phyloP scores from a whole-genome alignment of 2,113 vertebrate species.

The Parus major region DNA sequence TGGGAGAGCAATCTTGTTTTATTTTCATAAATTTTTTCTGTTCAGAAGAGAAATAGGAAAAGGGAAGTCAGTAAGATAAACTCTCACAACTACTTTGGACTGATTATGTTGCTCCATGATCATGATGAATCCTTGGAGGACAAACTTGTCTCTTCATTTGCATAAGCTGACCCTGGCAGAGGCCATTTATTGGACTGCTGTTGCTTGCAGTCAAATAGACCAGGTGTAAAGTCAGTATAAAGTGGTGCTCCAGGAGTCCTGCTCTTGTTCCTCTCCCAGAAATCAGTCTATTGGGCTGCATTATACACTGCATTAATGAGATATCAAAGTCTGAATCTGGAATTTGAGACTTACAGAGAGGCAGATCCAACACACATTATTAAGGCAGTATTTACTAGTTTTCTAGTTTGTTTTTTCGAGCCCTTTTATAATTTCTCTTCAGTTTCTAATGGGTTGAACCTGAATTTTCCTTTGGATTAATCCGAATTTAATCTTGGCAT shows the following conservation, averaged over 20 bases:
- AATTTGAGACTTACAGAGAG: background rate
- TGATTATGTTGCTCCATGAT: background rate
- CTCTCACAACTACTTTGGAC: background rate
- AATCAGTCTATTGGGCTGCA: background rate
- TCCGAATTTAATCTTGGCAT: background rate
- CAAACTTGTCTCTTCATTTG: background rate
- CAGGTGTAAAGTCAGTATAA: background rate
- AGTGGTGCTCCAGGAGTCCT: background rate
- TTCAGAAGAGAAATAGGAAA: background rate
- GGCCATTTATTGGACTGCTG: background rate
- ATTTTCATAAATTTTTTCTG: background rate
- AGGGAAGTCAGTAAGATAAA: background rate
- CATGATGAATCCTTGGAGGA: background rate
- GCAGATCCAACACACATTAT: background rate
- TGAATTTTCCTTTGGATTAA: background rate
- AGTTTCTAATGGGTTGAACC: background rate
- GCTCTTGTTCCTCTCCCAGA: background rate
- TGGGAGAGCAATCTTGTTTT: background rate
- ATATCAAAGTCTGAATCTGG: background rate
- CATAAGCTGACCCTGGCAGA: background rate
- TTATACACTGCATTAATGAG: background rate
- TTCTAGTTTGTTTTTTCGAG: background rate
- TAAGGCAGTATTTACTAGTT: background rate
- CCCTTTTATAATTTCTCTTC: background rate
- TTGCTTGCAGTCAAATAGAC: background rate